Evolutionary conservation across 2,888 invertebrate species (phyloP).

Genomic region (Stomorhina lunata): DNA sequence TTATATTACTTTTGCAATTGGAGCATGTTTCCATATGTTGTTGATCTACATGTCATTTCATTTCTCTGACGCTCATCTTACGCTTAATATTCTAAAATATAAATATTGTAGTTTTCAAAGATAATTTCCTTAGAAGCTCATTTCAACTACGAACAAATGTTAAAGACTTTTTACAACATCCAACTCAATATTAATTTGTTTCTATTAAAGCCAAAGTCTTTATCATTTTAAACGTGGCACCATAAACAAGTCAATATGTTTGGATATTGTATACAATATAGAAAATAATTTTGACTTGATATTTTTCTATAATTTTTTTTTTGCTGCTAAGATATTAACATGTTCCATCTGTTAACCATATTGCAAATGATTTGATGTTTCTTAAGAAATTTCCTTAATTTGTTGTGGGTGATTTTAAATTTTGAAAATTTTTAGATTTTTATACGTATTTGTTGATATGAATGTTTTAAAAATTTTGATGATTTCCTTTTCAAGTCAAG

Average conservation of each 20-base stretch:
- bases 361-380: slow-evolving; percentile 41
- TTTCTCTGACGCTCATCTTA: slow-evolving; percentile 4
- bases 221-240: background rate
- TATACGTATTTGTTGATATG: background rate
- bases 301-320: background rate
- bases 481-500: background rate
- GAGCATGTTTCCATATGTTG: slow-evolving; percentile 43
- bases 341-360: slow-evolving; percentile 56
- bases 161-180: slow-evolving; percentile 21
- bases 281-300: background rate
- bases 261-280: background rate
- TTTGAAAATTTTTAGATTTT: background rate
- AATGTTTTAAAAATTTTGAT: background rate
- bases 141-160: slow-evolving; percentile 33
- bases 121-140: too few species aligned
- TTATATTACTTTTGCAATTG: slow-evolving; percentile 39
- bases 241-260: slow-evolving; percentile 5
- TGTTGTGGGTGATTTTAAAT: background rate
- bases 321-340: slow-evolving; percentile 35
- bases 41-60: slow-evolving; percentile 41
- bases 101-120: too few species aligned
- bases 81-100: background rate
- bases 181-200: slow-evolving; percentile 3
- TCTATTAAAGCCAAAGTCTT: slow-evolving; percentile 8
- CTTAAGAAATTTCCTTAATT: background rate